Conservation (phyloP, 2,113 vertebrate genomes). For the Etheostoma cragini region DNA sequence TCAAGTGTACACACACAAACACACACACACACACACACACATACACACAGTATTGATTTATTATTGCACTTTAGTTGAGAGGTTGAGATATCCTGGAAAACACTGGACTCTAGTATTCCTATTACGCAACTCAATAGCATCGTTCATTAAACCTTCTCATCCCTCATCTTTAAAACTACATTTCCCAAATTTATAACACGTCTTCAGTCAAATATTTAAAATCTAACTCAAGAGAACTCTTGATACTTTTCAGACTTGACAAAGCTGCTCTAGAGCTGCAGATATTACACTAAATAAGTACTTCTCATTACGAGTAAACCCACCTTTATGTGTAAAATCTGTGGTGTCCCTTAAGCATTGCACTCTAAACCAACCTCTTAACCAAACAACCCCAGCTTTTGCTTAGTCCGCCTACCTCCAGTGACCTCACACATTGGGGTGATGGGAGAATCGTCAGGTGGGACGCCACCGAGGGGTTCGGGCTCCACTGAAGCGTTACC, state of each 20-base stretch:
- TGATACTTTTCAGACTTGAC: not conserved
- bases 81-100: not conserved
- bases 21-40: too few relatives aligned
- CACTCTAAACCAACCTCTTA: too few relatives aligned
- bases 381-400: slow-evolving; percentile 29
- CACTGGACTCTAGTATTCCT: too few relatives aligned
- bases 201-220: not conserved
- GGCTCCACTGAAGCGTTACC: slow-evolving; percentile 88
- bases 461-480: slow-evolving; percentile 89
- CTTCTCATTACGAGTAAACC: not conserved
- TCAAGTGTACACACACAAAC: too few relatives aligned
- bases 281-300: not conserved
- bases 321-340: not conserved
- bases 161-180: not conserved
- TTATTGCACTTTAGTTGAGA: not conserved
- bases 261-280: not conserved
- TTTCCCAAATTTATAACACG: not conserved
- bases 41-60: too few relatives aligned
- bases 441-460: slow-evolving; percentile 92
- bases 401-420: slow-evolving; percentile 82
- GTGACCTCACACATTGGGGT: slow-evolving; percentile 97
- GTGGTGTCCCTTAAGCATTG: not conserved
- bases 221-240: not conserved
- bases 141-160: too few relatives aligned
- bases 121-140: too few relatives aligned